Evolutionary conservation across 2,113 vertebrate species (phyloP), one percentile per base, ranked within the genome.

Genomic region (Dendropsophus ebraccatus): DNA sequence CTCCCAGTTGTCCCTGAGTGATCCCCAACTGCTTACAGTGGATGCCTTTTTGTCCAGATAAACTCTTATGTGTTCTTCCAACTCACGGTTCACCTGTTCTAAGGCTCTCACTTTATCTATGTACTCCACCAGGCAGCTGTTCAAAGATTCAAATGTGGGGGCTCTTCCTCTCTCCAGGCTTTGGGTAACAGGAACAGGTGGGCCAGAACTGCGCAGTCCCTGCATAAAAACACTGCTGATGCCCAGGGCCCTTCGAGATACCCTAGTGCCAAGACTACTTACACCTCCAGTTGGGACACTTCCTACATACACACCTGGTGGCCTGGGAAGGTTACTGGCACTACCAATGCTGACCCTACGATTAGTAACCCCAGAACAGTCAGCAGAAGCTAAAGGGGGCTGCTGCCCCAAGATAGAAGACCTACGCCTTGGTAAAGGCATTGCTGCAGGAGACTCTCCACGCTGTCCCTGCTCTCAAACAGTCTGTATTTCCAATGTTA

Each of bases 151-250:
- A 0, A 92, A 90, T 4, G 88, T 65, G 0, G 93, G 89, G 8
- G 16, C 84, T 0, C 89, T 89, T n/a, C 90, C 88, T 83, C 92
- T 92, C 7, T 94, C 95, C 50, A 94, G 84, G 11, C 89, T 91
- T 0, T 92, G 90, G 47, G 93, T 87, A 1, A 95, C 81, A 0
- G 94, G 92, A 0, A 95, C 90, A 0, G 92, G 77, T 0, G 90
- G 87, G 0, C 94, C 89, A 58, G 93, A 96, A 92, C 96, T 97
- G 89, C 96, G 92, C 70, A 97, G 91, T 0, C 96, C 96, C 88
- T 97, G 97, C 52, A 99, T 91, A 91, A 98, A 98, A 84, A 99
- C 94, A 16, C 96, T 98, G 93, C 97, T 99, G 91, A 99, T 97
- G 82, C 97, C 96, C 89, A 99, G 92, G 52, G 96, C 97, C 21